Evolutionary conservation across 2,888 invertebrate genomes (phyloP), one percentile per base, ranked within the genome.

Genomic region (Cerceris ruficornis): DNA sequence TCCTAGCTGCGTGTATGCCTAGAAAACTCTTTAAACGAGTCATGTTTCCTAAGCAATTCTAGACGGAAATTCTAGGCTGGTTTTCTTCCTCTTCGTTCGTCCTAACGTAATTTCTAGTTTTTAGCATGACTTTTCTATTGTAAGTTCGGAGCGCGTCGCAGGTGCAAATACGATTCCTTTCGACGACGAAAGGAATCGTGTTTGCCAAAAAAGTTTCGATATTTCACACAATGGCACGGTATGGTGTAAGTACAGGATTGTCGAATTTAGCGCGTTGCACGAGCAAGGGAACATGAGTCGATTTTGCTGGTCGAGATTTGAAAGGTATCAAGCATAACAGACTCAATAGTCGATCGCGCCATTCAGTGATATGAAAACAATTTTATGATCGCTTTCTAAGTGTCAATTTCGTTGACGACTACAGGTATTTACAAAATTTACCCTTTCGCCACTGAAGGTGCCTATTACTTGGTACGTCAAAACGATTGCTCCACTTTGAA

Each of bases 221-320:
- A 55, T 57, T 52, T 5, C 14, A 49, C 41, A 11, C 39, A 65
- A 71, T 70, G 13, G 64, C 69, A 15, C 67, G 66, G 50, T 60
- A 61, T 67, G 2, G n/a, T 55, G 46, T 65, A 58, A 67, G 14
- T 62, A 66, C 50, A 41, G 66, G 80, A 80, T 80, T 80, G 77
- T 80, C 80, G 17, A 64, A 75, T 70, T 68, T n/a, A 70, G 50
- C 66, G 72, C 59, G 41, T 62, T 75, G 54, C 54, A 74, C 69
- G 54, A 71, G 67, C 75, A 61, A 71, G 52, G 68, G n/a, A 9
- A 15, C n/a, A 42, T 50, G 42, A 60, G 46, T 62, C 54, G 52
- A 62, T 61, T 75, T 65, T 14, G 60, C 49, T 60, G 76, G 15
- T 64, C 55, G 43, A 64, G 43, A 64, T 69, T 59, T 60, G 46